These are phyloP conservation scores for Eupithecia dodoneata DNA, from an alignment of 2,888 invertebrate genomes.

Conservation along the genomic window DNA sequence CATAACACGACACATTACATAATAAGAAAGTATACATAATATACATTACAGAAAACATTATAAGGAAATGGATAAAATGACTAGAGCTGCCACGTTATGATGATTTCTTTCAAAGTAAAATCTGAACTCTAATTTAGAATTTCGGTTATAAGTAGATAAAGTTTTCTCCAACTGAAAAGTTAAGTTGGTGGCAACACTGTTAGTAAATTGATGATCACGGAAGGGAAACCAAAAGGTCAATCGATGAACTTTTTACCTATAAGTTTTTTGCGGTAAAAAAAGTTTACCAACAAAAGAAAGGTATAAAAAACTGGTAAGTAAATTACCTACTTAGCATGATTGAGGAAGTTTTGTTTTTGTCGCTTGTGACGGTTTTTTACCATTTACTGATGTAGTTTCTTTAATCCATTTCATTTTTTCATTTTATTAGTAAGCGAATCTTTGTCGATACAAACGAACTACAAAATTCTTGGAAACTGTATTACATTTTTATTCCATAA, in stretches of 20 bases:
- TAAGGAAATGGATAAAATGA: neutral
- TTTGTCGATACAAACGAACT: neutral
- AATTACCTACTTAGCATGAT: constrained; percentile 22
- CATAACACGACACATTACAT: too few relatives aligned
- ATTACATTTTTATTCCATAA: neutral
- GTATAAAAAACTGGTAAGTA: constrained; percentile 26
- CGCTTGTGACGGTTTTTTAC: neutral
- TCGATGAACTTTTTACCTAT: constrained; percentile 46
- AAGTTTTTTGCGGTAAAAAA: constrained; percentile 36
- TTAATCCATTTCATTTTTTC: neutral
- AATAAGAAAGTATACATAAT: too few relatives aligned
- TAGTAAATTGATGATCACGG: constrained; percentile 49
- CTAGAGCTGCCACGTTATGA: neutral
- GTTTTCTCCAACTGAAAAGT: neutral
- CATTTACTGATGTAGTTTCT: neutral
- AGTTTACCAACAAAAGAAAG: constrained; percentile 26
- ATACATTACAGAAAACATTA: too few relatives aligned
- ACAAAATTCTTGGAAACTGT: neutral
- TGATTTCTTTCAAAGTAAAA: neutral
- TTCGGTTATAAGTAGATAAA: neutral
- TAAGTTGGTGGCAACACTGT: neutral
- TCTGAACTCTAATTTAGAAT: neutral
- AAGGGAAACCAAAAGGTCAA: constrained; percentile 50
- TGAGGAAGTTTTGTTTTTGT: constrained; percentile 31
- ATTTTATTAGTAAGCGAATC: neutral